These are phyloP conservation scores for Caligus rogercresseyi DNA, from an alignment of 1,140 invertebrate genomes.

Conservation along the genomic window DNA sequence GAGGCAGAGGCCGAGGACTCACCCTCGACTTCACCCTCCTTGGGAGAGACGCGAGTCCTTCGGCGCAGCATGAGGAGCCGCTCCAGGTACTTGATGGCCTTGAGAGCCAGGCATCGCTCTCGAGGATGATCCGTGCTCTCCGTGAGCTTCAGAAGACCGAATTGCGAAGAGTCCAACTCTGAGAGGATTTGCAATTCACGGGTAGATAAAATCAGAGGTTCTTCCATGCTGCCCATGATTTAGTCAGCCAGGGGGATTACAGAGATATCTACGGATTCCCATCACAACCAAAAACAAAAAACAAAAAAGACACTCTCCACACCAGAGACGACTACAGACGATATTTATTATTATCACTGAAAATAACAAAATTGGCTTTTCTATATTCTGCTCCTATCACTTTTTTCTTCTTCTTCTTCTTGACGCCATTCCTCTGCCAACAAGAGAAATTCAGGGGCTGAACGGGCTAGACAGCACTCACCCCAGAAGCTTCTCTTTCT, in stretches of 20 bases:
- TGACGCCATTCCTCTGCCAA: neutral
- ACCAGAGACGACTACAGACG: too few relatives aligned
- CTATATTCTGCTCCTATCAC: neutral
- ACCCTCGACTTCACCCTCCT: neutral
- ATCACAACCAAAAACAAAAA: neutral
- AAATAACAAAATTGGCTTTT: neutral
- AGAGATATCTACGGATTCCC: neutral
- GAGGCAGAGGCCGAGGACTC: constrained; percentile 16
- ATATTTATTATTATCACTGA: too few relatives aligned
- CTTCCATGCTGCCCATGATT: neutral
- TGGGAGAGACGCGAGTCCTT: constrained; percentile 32
- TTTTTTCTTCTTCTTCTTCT: neutral
- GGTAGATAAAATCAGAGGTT: neutral
- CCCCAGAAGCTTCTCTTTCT: neutral
- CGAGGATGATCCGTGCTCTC: constrained; percentile 50
- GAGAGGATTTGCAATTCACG: constrained; percentile 19
- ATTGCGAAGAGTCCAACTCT: constrained; percentile 50
- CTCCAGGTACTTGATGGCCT: constrained; percentile 64
- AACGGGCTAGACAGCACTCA: neutral
- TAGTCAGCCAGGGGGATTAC: neutral
- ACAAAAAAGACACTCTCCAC: too few relatives aligned
- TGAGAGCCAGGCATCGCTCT: constrained; percentile 54
- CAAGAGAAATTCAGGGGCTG: neutral
- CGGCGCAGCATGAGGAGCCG: constrained; percentile 58
- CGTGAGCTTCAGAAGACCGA: constrained; percentile 56